A percentile compares a stretch with the other conserved stretches of the same genome.
Conservation (phyloP, 2,113 vertebrate species). For the Plecotus auritus region DNA sequence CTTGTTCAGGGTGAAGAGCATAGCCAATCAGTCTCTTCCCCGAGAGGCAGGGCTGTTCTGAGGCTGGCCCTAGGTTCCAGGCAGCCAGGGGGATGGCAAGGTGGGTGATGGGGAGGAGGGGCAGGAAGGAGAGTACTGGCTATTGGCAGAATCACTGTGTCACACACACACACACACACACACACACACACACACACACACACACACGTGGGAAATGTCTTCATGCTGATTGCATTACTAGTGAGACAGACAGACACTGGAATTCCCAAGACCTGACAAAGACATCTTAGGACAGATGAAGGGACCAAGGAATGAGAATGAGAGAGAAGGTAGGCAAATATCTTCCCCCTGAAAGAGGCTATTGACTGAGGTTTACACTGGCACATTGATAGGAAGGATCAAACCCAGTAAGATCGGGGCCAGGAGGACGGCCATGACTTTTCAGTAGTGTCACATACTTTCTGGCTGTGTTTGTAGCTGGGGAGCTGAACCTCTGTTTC, state of each 20-base stretch:
- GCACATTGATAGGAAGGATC: neutral
- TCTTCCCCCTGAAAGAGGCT: neutral
- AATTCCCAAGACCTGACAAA: neutral
- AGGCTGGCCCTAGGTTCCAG: neutral
- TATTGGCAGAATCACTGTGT: neutral
- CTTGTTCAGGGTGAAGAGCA: conserved; percentile 53
- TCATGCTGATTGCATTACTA: neutral
- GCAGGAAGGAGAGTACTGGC: neutral
- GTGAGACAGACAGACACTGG: neutral
- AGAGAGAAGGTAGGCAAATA: neutral
- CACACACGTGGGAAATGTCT: fast-evolving
- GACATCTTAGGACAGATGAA: neutral
- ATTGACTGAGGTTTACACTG: neutral
- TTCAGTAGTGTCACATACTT: neutral
- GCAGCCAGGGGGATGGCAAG: fast-evolving
- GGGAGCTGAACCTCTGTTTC: neutral
- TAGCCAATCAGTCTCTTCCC: neutral
- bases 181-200: neutral
- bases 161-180: no score
- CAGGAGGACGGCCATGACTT: neutral
- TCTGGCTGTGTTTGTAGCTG: neutral
- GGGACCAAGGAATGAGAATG: neutral
- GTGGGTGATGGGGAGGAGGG: neutral
- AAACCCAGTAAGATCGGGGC: neutral
- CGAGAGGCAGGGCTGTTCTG: neutral